phyloP scores from a whole-genome alignment of 2,113 vertebrate genomes.

The Coptodon rendalli region DNA sequence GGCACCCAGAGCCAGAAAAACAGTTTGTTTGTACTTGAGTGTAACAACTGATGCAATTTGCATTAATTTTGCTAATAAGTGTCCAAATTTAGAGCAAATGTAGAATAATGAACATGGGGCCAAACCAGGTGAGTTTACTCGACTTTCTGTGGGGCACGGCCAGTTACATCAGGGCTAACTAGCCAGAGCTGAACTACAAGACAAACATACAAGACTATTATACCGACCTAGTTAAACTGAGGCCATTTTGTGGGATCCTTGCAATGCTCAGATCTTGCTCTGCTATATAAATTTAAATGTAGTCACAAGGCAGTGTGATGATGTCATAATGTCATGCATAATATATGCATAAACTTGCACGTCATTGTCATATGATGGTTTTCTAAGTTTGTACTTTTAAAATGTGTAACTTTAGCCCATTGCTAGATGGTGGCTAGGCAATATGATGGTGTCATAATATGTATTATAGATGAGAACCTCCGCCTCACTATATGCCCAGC shows the following conservation, averaged over 20 bases:
- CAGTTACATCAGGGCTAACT: neutral
- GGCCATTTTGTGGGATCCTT: neutral
- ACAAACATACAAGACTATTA: neutral
- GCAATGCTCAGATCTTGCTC: neutral
- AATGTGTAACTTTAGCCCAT: neutral
- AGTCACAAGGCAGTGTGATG: neutral
- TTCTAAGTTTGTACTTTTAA: neutral
- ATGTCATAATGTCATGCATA: neutral
- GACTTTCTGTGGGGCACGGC: neutral
- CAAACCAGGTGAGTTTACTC: neutral
- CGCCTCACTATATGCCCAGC: neutral
- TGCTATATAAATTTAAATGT: neutral
- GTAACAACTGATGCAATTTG: neutral
- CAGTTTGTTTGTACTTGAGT: neutral
- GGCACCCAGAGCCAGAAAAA: neutral
- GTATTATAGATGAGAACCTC: neutral
- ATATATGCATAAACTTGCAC: neutral
- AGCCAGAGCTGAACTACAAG: neutral
- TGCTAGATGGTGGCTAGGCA: neutral
- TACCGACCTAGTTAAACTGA: neutral
- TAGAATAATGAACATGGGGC: neutral
- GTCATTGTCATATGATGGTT: neutral
- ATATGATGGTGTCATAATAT: neutral
- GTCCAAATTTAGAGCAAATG: fast-evolving
- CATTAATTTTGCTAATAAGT: neutral